Percentiles rank a stretch among this genome's conserved stretches.
Conservation (phyloP, 2,888 invertebrate species). For the Piscicola geometra region DNA sequence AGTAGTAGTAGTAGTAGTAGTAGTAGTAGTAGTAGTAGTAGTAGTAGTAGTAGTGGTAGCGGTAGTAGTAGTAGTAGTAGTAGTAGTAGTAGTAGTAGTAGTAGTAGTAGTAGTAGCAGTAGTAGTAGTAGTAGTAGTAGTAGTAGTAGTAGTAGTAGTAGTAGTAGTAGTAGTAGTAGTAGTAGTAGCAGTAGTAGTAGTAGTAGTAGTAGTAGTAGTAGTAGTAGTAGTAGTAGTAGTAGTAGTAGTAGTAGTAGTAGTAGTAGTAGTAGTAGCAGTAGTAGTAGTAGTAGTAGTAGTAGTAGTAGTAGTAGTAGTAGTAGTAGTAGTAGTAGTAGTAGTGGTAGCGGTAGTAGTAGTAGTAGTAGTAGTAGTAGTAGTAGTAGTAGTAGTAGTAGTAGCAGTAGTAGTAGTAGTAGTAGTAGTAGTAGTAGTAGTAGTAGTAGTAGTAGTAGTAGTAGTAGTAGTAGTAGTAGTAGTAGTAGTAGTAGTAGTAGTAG, state of each 20-base stretch:
- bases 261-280: constrained; percentile 24
- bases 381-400: constrained; percentile 16
- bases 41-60: constrained; percentile 14
- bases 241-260: constrained; percentile 20
- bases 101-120: constrained; percentile 5
- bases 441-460: constrained; percentile 10
- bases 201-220: constrained; percentile 17
- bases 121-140: constrained; percentile 15
- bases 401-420: constrained; percentile 5
- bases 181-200: constrained; percentile 17
- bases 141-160: constrained; percentile 19
- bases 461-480: constrained; percentile 17
- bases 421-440: constrained; percentile 12
- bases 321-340: constrained; percentile 17
- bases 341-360: constrained; percentile 9
- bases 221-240: constrained; percentile 20
- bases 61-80: constrained; percentile 17
- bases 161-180: constrained; percentile 15
- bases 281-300: constrained; percentile 27
- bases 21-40: constrained; percentile 19
- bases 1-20: constrained; percentile 17
- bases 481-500: constrained; percentile 15
- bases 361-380: constrained; percentile 17
- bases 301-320: constrained; percentile 38
- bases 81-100: constrained; percentile 19